These are phyloP conservation scores for Okamejei kenojei DNA, from an alignment of 2,797 vertebrate genomes.

Conservation along the genomic window DNA sequence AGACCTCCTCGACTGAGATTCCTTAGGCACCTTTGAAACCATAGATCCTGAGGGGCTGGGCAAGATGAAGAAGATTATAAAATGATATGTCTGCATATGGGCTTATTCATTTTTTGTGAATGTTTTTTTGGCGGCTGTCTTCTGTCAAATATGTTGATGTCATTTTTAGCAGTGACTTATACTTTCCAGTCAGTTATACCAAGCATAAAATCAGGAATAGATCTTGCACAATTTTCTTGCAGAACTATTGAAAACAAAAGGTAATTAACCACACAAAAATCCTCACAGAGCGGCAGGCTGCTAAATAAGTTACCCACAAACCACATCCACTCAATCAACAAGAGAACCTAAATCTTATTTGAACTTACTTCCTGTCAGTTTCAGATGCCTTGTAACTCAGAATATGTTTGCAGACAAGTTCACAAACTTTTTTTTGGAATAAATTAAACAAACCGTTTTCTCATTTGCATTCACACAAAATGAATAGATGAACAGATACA, in stretches of 20 bases:
- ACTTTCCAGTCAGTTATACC: neutral
- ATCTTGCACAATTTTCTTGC: neutral
- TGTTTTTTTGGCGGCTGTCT: neutral
- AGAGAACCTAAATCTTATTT: constrained; percentile 46
- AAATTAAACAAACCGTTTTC: neutral
- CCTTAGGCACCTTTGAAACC: too few species aligned
- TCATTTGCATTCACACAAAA: constrained; percentile 4
- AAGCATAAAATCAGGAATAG: neutral
- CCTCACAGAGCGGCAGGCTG: neutral
- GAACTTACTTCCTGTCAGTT: constrained; percentile 45
- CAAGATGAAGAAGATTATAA: too few species aligned
- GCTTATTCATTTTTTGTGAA: neutral
- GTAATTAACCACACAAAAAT: neutral
- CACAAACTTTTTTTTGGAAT: neutral
- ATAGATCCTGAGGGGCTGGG: too few species aligned
- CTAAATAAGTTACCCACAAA: constrained; percentile 43
- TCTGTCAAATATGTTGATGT: neutral
- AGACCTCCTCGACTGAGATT: too few species aligned
- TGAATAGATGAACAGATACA: neutral
- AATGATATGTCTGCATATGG: neutral
- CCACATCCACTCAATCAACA: constrained; percentile 40
- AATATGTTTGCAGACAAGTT: constrained; percentile 19
- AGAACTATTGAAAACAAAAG: neutral
- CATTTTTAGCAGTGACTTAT: neutral
- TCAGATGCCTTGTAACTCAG: constrained; percentile 48